Conservation (phyloP, 2,113 vertebrate genomes). For the Dromas ardeola region DNA sequence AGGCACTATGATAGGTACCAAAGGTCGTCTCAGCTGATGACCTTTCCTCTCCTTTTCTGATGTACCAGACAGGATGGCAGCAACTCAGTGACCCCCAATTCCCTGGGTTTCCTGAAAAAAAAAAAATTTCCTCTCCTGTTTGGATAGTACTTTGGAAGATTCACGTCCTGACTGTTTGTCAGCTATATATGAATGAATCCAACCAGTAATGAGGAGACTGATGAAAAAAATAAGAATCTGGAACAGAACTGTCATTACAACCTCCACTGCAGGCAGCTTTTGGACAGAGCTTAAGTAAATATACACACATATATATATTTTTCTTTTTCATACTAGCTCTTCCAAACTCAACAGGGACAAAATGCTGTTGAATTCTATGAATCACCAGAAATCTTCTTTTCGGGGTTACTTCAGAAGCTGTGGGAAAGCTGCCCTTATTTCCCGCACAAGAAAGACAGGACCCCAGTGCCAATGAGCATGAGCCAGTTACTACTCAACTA, state of each 20-base stretch:
- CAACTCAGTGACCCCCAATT: background rate
- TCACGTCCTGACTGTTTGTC: background rate
- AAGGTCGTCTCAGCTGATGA: background rate
- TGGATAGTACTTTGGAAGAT: background rate
- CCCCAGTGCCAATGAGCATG: background rate
- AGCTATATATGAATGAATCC: background rate
- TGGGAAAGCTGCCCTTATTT: conserved; percentile 25
- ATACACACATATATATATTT: background rate
- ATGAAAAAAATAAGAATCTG: background rate
- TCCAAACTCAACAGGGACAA: background rate
- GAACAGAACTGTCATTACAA: background rate
- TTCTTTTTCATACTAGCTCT: background rate
- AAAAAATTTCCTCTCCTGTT: background rate
- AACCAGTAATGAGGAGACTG: background rate
- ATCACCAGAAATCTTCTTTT: background rate
- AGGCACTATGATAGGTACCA: background rate
- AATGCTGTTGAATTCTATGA: background rate
- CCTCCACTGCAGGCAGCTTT: background rate
- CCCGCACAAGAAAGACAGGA: background rate
- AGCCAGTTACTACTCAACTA: conserved; percentile 50
- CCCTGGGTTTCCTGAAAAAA: background rate
- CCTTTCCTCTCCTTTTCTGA: no score
- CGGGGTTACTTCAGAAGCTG: background rate
- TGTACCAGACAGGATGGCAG: background rate
- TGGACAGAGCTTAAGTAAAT: background rate